A percentile compares a stretch with the other conserved stretches of the same genome.
phyloP scores from a whole-genome alignment of 1,140 invertebrate genomes.

The Caerostris extrusa region DNA sequence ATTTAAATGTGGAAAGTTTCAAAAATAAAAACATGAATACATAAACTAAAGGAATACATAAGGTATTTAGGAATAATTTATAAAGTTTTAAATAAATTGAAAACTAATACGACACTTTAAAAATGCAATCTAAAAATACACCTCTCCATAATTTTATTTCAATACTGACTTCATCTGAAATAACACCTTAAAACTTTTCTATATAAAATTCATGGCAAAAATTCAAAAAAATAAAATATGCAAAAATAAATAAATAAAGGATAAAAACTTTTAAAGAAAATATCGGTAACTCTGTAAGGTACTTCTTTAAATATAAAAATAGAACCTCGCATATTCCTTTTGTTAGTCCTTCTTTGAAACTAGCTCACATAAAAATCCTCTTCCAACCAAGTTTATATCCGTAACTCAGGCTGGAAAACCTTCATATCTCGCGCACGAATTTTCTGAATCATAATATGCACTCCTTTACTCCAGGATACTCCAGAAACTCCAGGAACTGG shows the following conservation, averaged over 20 bases:
- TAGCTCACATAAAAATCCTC: conserved; percentile 10
- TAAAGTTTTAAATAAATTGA: no score
- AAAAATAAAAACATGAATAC: no score
- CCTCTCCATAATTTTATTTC: no score
- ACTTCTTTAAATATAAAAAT: neutral
- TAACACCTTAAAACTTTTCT: neutral
- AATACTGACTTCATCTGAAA: neutral
- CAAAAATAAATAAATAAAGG: neutral
- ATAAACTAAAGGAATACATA: no score
- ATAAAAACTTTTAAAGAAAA: neutral
- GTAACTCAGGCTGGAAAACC: conserved; percentile 36
- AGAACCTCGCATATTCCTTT: conserved; percentile 10
- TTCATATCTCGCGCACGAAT: conserved; percentile 10
- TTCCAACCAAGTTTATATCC: conserved; percentile 32
- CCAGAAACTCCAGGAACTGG: neutral
- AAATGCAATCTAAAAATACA: no score
- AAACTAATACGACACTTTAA: no score
- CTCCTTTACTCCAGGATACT: neutral
- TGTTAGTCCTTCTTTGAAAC: neutral
- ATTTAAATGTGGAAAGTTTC: no score
- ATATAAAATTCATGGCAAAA: neutral
- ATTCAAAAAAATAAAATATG: neutral
- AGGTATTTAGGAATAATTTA: no score
- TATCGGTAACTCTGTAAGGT: neutral
- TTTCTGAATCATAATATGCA: conserved; percentile 48